Conservation (phyloP, 2,888 invertebrate species). For the Trachelus iudaicus region DNA sequence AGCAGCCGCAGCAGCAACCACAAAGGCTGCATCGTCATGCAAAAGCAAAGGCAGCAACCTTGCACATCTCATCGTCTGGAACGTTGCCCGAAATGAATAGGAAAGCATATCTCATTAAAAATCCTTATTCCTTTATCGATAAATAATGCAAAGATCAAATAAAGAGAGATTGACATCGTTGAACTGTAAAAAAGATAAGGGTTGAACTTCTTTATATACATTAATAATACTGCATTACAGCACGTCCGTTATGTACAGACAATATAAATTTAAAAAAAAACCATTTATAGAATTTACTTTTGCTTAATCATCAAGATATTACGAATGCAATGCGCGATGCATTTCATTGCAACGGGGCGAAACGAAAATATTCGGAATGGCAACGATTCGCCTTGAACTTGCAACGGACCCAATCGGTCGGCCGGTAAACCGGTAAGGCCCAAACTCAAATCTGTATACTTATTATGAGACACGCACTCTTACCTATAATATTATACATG, state of each 20-base stretch:
- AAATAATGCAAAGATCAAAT: not conserved
- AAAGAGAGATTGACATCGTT: not conserved
- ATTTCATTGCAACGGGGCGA: not conserved
- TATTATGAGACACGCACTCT: not conserved
- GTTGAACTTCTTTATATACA: too few relatives aligned
- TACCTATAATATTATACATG: not conserved
- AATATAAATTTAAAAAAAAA: not conserved
- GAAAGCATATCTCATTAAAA: not conserved
- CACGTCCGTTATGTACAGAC: too few relatives aligned
- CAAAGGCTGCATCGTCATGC: not conserved
- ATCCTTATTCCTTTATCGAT: not conserved
- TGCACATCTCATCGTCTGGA: not conserved
- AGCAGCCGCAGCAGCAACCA: not conserved
- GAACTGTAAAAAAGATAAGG: conserved; percentile 32
- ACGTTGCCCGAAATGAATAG: not conserved
- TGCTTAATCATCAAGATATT: not conserved
- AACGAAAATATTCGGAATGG: conserved; percentile 48
- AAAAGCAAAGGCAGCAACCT: not conserved
- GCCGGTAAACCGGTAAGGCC: not conserved
- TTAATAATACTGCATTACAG: too few relatives aligned
- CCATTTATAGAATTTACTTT: not conserved
- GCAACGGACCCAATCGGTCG: conserved; percentile 17
- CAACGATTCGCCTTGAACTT: conserved; percentile 62
- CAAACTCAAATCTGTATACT: not conserved
- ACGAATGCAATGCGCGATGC: not conserved